A percentile compares a stretch with the other conserved stretches of the same genome.
phyloP scores from a whole-genome alignment of 1,140 invertebrate genomes.

The Limonius californicus region DNA sequence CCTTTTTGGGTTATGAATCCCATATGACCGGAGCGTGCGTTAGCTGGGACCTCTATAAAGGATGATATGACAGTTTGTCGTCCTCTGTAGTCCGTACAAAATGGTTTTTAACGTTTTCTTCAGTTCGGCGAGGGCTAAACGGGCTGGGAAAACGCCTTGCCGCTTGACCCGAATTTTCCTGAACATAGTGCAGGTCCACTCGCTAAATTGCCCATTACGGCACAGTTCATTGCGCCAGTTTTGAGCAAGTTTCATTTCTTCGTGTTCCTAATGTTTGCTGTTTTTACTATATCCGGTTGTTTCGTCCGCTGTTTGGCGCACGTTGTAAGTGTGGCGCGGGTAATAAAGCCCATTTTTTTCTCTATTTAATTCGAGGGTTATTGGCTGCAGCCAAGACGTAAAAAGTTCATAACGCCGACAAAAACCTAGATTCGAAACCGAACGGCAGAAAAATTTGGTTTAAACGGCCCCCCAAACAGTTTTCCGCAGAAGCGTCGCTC shows the following conservation, averaged over 20 bases:
- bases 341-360: too few species aligned
- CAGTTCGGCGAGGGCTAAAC: not conserved
- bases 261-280: not conserved
- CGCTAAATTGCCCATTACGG: not conserved
- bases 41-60: not conserved
- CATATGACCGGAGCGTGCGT: not conserved
- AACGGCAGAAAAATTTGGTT: too few species aligned
- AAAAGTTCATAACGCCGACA: too few species aligned
- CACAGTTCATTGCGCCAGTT: not conserved
- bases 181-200: not conserved
- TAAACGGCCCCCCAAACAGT: too few species aligned
- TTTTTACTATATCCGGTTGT: not conserved
- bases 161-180: not conserved
- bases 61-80: constrained; percentile 9
- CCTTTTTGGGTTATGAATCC: constrained; percentile 12
- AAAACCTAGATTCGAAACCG: too few species aligned
- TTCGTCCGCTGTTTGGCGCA: not conserved
- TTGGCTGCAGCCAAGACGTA: too few species aligned
- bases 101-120: not conserved
- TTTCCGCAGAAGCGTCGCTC: too few species aligned
- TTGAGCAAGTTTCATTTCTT: not conserved
- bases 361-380: too few species aligned
- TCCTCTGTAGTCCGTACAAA: constrained; percentile 5
- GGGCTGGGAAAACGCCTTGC: not conserved
- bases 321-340: not conserved